Conservation (phyloP, 2,888 invertebrate species). For the Formica aserva region DNA sequence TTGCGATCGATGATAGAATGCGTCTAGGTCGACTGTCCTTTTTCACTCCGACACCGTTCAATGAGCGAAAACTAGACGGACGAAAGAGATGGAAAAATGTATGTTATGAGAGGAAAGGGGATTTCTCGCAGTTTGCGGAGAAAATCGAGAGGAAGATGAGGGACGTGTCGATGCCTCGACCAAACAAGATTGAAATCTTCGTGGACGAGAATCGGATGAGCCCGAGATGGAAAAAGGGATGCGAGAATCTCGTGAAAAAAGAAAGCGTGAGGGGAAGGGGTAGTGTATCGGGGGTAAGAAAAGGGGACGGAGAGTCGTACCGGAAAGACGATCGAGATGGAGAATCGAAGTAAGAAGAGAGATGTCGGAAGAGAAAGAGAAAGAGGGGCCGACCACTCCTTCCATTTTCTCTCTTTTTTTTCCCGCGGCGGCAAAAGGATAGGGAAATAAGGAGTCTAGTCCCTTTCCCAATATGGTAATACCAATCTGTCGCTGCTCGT, state of each 20-base stretch:
- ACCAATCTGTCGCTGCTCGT: conserved; percentile 80
- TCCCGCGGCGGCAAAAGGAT: conserved; percentile 63
- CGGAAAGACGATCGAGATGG: conserved; percentile 21
- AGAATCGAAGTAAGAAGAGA: conserved; percentile 47
- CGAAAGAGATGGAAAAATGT: conserved; percentile 23
- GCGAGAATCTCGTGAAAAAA: conserved; percentile 63
- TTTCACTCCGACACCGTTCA: conserved; percentile 63
- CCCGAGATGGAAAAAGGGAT: conserved; percentile 74
- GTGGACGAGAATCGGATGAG: conserved; percentile 79
- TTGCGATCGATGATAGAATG: conserved; percentile 65
- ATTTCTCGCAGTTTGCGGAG: conserved; percentile 62
- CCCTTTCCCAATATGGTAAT: conserved; percentile 82
- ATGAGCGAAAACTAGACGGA: conserved; percentile 52
- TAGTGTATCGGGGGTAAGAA: conserved; percentile 23
- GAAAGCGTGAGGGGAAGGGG: conserved; percentile 17
- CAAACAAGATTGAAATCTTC: conserved; percentile 82
- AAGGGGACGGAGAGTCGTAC: not conserved
- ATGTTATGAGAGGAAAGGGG: conserved; percentile 39
- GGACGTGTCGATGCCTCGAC: conserved; percentile 76
- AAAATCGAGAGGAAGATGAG: conserved; percentile 74
- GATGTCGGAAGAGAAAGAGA: conserved; percentile 39
- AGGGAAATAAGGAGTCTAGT: conserved; percentile 79
- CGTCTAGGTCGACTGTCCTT: conserved; percentile 32
- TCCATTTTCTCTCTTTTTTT: conserved; percentile 17
- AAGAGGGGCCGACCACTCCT: conserved; percentile 50